Evolutionary conservation across 2,888 invertebrate species (phyloP), one percentile per base, ranked within the genome.

Genomic region (Dasypogon diadema): DNA sequence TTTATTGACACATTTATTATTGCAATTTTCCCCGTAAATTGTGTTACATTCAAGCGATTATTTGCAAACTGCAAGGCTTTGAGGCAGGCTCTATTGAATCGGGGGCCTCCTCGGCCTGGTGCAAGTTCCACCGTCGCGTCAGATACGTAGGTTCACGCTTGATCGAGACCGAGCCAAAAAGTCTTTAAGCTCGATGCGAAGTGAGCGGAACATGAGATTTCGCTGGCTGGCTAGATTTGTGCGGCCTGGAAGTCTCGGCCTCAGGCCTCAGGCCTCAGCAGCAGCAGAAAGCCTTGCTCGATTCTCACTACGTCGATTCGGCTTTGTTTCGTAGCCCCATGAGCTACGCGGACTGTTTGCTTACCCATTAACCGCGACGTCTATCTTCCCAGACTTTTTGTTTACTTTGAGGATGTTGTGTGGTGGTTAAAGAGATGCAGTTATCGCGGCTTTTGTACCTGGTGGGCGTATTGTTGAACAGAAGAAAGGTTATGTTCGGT

Each of bases 1-100:
- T 74, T 74, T 74, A 74, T 74, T 74, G 74, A 74, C 60, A 46
- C 74, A 74, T 74, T 74, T 74, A 74, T 74, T 74, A 74, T 74
- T 74, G 74, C 60, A 74, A 74, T 73, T 73, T 73, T 73, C 73
- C 56, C 73, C 37, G 73, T 73, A 73, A 73, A 73, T 73, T 73
- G 73, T 73, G 18, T 56, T 73, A 14, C 73, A 73, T 73, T 58
- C 54, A 54, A 54, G 70, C 54, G 70, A 70, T 70, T 70, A 70
- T 70, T 70, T 70, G 70, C 54, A 70, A 70, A 51, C 70, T 70
- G 10, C 70, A 22, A 21, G 18, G 21, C 18, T 63, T 6, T 34
- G 18, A 51, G 51, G 48, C 16, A 48, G 14, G 68, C 16, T 16
- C 51, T 14, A 21, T 30, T 12, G 51, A 46, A 65, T 46, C 65